Base-by-base conservation (phyloP, 2,888 invertebrate genomes). In the Cremastobaeus sp. region DNA sequence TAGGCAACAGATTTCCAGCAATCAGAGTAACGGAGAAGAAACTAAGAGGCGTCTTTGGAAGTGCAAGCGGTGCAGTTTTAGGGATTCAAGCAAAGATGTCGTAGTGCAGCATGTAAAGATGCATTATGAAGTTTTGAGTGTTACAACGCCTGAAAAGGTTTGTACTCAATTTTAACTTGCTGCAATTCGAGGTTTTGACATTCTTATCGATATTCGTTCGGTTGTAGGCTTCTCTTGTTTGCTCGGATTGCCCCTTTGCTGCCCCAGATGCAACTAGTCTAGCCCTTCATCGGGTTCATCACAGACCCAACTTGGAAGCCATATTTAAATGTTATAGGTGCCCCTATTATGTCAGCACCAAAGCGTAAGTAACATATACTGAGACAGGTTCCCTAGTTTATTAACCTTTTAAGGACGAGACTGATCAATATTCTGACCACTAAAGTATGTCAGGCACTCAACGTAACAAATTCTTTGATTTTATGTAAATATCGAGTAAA, bases 21-120 rank as follows among this genome's bases (percentile, higher is more conserved):
- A 14, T 55, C 62, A 70, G 11, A 71, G 52, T 17, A 59, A 60
- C 4, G 74, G 88, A 85, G 89, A 88, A 82, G 91, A 89, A 81
- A 89, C 90, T 35, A 94, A 93, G 88, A 92, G 92, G 82, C 94
- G 94, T 9, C 88, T 93, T 79, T 96, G 96, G 93, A 95, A 95
- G 86, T 97, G 97, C 88, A 95, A 95, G 88, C 94, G 94, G 84
- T 97, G 97, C 88, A 92, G 93, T 85, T 96, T 94, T 80, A 92
- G 93, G 79, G 91, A 93, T 86, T 89, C 90, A 17, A 92, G 91
- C 79, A 90, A 92, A 47, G 92, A 92, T 57, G 90, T 91, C 15
- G 91, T 93, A 1, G 86, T 93, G 75, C 89, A 90, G 11, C 93
- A 93, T 78, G 92, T 93, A 1, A 92, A 92, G 79, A 90, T 90